phyloP scores from a whole-genome alignment of 2,113 vertebrate species.

The rabbit (Oryctolagus cuniculus) region mOryCun1.1 NC_091438.1:47237501-47238000 shows the following conservation, averaged over 20 bases:
- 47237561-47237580: not conserved
- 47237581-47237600: not conserved
- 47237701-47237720: not conserved
- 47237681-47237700: not conserved
- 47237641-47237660: not conserved
- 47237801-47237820: not conserved
- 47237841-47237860: not conserved
- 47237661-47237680: conserved; percentile 6
- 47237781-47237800: not conserved
- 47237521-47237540: not conserved
- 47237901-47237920: not conserved
- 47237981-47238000: not conserved
- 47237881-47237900: not conserved
- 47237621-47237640: not conserved
- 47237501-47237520: conserved; percentile 9
- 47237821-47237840: not conserved
- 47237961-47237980: not conserved
- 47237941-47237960: conserved; percentile 37
- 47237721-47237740: conserved; percentile 36
- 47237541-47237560: not conserved
- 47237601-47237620: no score
- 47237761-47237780: not conserved
- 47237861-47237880: not conserved
- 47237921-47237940: not conserved
- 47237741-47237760: not conserved